These are phyloP conservation scores for Tragelaphus strepsiceros DNA, from an alignment of 2,113 vertebrate species.

Conservation along the genomic window DNA sequence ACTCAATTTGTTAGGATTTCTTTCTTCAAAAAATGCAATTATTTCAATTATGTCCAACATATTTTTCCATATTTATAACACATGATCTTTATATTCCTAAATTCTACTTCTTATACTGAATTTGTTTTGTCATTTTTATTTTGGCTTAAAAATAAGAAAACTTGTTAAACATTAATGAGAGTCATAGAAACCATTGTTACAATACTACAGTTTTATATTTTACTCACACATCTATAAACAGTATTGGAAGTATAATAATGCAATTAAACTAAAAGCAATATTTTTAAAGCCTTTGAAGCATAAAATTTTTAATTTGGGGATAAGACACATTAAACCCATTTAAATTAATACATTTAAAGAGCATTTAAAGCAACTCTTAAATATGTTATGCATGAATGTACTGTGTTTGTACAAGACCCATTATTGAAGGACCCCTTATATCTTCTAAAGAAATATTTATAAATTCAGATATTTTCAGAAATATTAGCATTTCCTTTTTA, in stretches of 20 bases:
- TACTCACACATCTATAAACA: not conserved
- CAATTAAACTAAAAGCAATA: not conserved
- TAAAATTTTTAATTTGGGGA: not conserved
- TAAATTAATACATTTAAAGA: not conserved
- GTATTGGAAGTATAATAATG: not conserved
- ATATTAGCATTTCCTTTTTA: not conserved
- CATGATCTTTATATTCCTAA: not conserved
- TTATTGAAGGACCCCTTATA: not conserved
- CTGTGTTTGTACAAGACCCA: not conserved
- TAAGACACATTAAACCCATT: not conserved
- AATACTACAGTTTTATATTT: not conserved
- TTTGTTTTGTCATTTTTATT: not conserved
- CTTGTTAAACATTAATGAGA: not conserved
- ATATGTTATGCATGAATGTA: not conserved
- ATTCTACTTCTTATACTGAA: not conserved
- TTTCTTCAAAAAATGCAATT: not conserved
- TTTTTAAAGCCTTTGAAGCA: not conserved
- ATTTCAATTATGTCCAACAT: not conserved
- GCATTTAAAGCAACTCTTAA: not conserved
- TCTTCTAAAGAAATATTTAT: not conserved
- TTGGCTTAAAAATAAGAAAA: not conserved
- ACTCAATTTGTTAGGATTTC: not conserved
- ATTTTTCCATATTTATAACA: not conserved
- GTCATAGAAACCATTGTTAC: not conserved
- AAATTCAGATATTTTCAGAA: not conserved